Conservation (phyloP, 2,797 vertebrate genomes). For the Lates japonicus region DNA sequence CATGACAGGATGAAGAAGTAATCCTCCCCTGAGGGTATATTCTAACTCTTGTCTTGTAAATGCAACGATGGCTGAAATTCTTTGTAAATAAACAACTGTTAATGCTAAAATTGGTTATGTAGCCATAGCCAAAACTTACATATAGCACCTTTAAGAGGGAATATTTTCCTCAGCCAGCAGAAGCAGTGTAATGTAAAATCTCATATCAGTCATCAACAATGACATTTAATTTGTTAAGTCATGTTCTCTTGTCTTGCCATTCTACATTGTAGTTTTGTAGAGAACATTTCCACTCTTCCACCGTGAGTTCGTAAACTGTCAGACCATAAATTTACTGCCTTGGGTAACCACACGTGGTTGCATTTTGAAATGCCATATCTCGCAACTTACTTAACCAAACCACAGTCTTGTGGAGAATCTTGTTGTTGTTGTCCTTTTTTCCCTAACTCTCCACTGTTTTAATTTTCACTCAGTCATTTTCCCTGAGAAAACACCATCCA, state of each 20-base stretch:
- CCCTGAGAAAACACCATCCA: conserved; percentile 64
- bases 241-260: conserved; percentile 3
- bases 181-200: conserved; percentile 6
- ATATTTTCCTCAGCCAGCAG: neutral
- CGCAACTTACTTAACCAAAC: conserved; percentile 46
- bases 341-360: conserved; percentile 54
- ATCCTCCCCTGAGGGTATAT: too few species aligned
- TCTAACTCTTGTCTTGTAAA: too few species aligned
- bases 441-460: conserved; percentile 36
- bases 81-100: too few species aligned
- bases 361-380: conserved; percentile 56
- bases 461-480: conserved; percentile 52
- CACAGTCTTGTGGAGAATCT: conserved; percentile 42
- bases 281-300: conserved; percentile 19
- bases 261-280: conserved; percentile 21
- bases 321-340: conserved; percentile 39
- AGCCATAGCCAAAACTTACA: too few species aligned
- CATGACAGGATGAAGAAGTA: too few species aligned
- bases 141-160: neutral
- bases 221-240: conserved; percentile 17
- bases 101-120: too few species aligned
- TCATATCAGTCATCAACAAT: neutral
- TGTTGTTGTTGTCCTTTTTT: conserved; percentile 32
- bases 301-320: conserved; percentile 37
- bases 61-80: too few species aligned